These are phyloP conservation scores for Bovichtus diacanthus DNA, from an alignment of 2,797 vertebrate genomes.

Conservation along the genomic window DNA sequence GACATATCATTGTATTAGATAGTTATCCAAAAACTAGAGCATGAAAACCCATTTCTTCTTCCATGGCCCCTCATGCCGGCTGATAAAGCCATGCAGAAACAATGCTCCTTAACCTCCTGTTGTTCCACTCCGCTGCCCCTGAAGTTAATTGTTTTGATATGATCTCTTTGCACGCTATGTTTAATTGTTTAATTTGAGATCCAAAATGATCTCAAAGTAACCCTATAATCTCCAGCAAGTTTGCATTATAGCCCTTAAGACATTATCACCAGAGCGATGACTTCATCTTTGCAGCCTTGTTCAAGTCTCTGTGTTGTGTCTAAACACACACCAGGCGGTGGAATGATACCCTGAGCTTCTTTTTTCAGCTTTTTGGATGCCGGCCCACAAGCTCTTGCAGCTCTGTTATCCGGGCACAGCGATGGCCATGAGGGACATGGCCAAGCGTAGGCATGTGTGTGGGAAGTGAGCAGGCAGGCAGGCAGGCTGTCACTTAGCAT, in stretches of 20 bases:
- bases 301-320: conserved; percentile 43
- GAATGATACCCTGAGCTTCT: conserved; percentile 47
- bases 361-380: conserved; percentile 35
- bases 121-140: conserved; percentile 38
- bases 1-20: conserved; percentile 20
- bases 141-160: conserved; percentile 50
- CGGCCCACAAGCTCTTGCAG: conserved; percentile 41
- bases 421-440: conserved; percentile 78
- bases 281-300: conserved; percentile 24
- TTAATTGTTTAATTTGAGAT: conserved; percentile 55
- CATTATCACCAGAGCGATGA: conserved; percentile 42
- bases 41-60: conserved; percentile 36
- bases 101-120: conserved; percentile 37
- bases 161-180: conserved; percentile 52
- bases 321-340: conserved; percentile 55
- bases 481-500: conserved; percentile 90
- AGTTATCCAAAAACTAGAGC: conserved; percentile 36
- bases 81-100: conserved; percentile 57
- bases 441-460: conserved; percentile 69
- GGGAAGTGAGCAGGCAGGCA: conserved; percentile 81
- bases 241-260: conserved; percentile 27
- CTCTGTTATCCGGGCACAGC: conserved; percentile 85
- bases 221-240: conserved; percentile 21
- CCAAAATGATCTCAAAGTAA: conserved; percentile 48
- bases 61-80: conserved; percentile 1